Evolutionary conservation across 2,888 invertebrate species (phyloP).

Genomic region (Campaea margaritaria): DNA sequence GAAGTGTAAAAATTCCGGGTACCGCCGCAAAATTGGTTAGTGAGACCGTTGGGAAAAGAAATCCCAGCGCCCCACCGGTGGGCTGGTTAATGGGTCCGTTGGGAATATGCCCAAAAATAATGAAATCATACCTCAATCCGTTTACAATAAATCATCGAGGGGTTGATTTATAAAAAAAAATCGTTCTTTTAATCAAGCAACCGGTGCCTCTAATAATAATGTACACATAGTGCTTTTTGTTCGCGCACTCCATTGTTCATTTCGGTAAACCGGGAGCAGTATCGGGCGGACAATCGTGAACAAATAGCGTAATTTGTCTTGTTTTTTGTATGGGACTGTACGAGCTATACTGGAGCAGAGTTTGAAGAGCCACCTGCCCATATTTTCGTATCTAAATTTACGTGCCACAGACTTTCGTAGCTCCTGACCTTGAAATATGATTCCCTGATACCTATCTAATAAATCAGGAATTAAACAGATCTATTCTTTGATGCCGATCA

Average conservation of each 20-base stretch:
- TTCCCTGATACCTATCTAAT: too few relatives aligned
- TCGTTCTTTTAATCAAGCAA: slow-evolving; percentile 15
- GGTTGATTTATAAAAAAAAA: slow-evolving; percentile 2
- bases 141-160: background rate
- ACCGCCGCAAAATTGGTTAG: too few relatives aligned
- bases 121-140: background rate
- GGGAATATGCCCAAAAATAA: background rate
- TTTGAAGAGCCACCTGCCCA: background rate
- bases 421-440: too few relatives aligned
- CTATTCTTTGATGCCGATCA: too few relatives aligned
- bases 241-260: slow-evolving; percentile 60
- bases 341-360: slow-evolving; percentile 4
- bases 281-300: slow-evolving; percentile 68
- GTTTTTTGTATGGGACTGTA: slow-evolving; percentile 59
- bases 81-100: too few relatives aligned
- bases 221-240: slow-evolving; percentile 49
- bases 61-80: too few relatives aligned
- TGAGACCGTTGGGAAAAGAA: background rate
- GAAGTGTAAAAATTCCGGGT: too few relatives aligned
- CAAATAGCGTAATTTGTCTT: slow-evolving; percentile 77
- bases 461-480: too few relatives aligned
- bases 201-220: slow-evolving; percentile 32
- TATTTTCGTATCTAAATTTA: too few relatives aligned
- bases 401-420: too few relatives aligned
- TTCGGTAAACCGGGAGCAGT: slow-evolving; percentile 64